Evolutionary conservation across 2,113 vertebrate species (phyloP).

Genomic region (Zapus hudsonius): DNA sequence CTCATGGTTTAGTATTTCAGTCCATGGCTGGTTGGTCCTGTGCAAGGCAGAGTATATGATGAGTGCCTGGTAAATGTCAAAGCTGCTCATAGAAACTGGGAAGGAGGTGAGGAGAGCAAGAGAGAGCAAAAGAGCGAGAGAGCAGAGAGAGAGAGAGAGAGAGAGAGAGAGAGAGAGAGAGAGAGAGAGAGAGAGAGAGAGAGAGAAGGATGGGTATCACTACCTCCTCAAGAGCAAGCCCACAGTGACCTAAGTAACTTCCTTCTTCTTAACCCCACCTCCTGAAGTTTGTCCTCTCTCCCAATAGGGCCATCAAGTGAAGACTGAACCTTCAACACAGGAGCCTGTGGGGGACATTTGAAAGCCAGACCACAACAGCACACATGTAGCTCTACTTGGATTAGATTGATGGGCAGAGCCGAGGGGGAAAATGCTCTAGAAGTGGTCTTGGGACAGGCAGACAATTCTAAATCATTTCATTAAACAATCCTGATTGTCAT

Average conservation of each 20-base stretch:
- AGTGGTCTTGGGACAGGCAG: constrained; percentile 64
- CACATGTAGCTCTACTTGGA: background rate
- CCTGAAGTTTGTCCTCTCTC: background rate
- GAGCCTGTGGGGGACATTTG: background rate
- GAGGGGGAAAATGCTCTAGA: constrained; percentile 70
- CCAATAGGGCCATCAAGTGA: background rate
- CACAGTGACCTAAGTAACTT: too few species aligned
- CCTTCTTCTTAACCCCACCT: background rate
- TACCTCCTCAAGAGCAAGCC: background rate
- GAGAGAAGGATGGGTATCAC: too few species aligned
- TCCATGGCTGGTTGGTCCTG: background rate
- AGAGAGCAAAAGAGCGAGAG: too few species aligned
- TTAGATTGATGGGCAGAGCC: constrained; percentile 25
- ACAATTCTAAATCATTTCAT: constrained; percentile 69
- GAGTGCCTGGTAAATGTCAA: too few species aligned
- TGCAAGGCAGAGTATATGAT: background rate
- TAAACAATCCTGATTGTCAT: constrained; percentile 68
- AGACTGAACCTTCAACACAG: background rate
- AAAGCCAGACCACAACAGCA: background rate
- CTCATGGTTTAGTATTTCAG: background rate
- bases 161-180: background rate
- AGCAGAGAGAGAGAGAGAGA: too few species aligned
- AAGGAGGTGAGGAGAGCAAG: background rate
- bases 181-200: background rate
- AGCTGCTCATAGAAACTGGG: background rate